Evolutionary conservation across 2,888 invertebrate species (phyloP).

Genomic region (Tinea pellionella): DNA sequence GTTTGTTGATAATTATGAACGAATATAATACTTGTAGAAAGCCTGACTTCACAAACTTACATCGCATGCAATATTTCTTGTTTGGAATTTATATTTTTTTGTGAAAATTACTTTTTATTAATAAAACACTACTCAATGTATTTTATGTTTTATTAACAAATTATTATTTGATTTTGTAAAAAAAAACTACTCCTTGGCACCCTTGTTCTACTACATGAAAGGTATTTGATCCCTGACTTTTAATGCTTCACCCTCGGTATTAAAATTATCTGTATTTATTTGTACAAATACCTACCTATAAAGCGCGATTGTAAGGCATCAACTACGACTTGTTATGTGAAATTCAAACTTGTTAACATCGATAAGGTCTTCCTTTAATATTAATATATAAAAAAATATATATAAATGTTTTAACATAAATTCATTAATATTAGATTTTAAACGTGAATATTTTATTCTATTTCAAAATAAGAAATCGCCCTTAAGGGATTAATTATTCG

Average conservation of each 20-base stretch:
- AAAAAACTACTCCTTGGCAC: slow-evolving; percentile 17
- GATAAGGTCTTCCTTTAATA: slow-evolving; percentile 1
- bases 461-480: slow-evolving; percentile 49
- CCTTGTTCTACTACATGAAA: slow-evolving; percentile 42
- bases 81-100: background rate
- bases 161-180: too few relatives aligned
- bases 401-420: background rate
- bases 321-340: slow-evolving; percentile 25
- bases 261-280: slow-evolving; percentile 68
- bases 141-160: too few relatives aligned
- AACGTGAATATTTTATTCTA: slow-evolving; percentile 12
- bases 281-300: slow-evolving; percentile 59
- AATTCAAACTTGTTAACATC: background rate
- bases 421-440: background rate
- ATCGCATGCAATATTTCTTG: background rate
- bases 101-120: too few relatives aligned
- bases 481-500: slow-evolving; percentile 58
- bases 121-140: too few relatives aligned
- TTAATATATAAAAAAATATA: background rate
- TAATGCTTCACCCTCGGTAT: slow-evolving; percentile 68
- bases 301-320: slow-evolving; percentile 67
- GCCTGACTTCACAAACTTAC: background rate
- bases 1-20: background rate
- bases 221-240: slow-evolving; percentile 71
- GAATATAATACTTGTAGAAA: background rate